A percentile compares a stretch with the other conserved stretches of the same genome.
phyloP scores from a whole-genome alignment of 2,888 invertebrate genomes.

The Odontothrips loti region DNA sequence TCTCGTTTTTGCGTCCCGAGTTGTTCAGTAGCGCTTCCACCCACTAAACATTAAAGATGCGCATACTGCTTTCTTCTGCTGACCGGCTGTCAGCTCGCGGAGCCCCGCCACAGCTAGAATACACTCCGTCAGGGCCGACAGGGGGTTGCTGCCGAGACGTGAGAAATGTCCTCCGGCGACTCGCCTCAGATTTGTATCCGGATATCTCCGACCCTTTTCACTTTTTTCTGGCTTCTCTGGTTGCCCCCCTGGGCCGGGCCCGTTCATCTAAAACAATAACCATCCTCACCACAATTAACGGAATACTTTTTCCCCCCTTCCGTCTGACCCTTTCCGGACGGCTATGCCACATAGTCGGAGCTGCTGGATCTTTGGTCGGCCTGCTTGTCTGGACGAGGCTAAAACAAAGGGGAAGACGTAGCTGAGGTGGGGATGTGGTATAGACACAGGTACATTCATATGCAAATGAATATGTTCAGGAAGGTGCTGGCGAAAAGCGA shows the following conservation, averaged over 20 bases:
- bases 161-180: no score
- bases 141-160: no score
- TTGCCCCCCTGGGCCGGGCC: background rate
- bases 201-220: no score
- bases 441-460: background rate
- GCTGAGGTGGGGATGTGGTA: background rate
- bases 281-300: constrained; percentile 11
- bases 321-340: background rate
- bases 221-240: background rate
- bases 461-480: background rate
- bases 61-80: no score
- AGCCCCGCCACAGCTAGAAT: no score
- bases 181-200: no score
- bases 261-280: constrained; percentile 10
- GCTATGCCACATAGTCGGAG: background rate
- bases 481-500: no score
- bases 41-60: no score
- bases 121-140: no score
- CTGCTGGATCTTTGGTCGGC: background rate
- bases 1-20: no score
- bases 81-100: no score
- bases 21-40: no score
- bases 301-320: background rate
- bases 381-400: background rate
- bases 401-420: background rate